These are phyloP conservation scores for Nanger granti DNA, from an alignment of 2,113 vertebrate species.

Conservation along the genomic window DNA sequence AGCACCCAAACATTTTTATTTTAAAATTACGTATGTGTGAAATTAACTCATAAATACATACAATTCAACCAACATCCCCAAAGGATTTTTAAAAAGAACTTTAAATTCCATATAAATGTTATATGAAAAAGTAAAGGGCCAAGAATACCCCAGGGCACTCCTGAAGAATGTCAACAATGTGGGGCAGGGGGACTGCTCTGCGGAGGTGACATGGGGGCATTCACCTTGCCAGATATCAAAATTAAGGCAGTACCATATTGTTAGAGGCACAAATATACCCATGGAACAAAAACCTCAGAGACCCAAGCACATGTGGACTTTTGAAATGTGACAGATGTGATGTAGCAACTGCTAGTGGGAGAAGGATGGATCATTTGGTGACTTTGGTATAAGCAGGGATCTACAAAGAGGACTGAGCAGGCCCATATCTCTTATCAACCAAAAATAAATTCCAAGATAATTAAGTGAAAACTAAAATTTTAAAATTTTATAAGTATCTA, in stretches of 20 bases:
- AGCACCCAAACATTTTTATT: background rate
- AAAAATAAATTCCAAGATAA: background rate
- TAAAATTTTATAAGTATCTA: background rate
- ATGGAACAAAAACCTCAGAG: background rate
- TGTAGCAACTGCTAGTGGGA: background rate
- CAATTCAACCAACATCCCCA: background rate
- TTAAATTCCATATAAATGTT: background rate
- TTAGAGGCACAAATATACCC: background rate
- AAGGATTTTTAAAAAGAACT: background rate
- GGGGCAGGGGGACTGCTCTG: background rate
- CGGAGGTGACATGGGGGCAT: background rate
- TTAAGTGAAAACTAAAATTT: background rate
- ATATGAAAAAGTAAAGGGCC: background rate
- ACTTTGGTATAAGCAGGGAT: background rate
- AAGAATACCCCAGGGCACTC: background rate
- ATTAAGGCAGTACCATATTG: background rate
- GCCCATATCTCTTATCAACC: background rate
- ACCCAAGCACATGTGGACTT: background rate
- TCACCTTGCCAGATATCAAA: background rate
- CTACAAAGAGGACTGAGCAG: background rate
- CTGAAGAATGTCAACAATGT: background rate
- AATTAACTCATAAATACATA: constrained; percentile 9
- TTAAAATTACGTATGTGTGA: background rate
- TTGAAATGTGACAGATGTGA: background rate
- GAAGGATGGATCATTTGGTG: background rate